A percentile compares a stretch with the other conserved stretches of the same genome.
Conservation (phyloP, 2,797 vertebrate species). For the Cirrhinus mrigala region DNA sequence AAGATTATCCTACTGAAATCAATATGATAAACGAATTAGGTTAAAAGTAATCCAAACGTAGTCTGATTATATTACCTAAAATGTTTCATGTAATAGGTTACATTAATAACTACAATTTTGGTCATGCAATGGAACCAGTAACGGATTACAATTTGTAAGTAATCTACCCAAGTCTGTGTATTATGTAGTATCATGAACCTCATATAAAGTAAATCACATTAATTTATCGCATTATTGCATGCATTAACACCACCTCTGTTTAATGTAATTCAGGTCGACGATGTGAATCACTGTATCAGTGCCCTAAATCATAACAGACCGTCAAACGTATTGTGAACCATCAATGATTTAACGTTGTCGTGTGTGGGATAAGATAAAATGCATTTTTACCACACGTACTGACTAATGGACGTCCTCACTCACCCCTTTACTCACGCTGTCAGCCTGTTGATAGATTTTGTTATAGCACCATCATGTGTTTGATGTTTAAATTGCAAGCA, state of each 20-base stretch:
- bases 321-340: background rate
- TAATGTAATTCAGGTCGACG: no score
- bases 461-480: constrained; percentile 68
- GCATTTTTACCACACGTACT: background rate
- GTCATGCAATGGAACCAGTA: no score
- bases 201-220: background rate
- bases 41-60: no score
- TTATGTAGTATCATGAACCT: background rate
- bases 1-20: no score
- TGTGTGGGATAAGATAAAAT: background rate
- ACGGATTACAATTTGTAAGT: no score
- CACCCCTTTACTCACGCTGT: background rate
- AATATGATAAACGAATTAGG: no score
- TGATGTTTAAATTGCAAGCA: constrained; percentile 21
- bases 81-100: no score
- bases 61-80: no score
- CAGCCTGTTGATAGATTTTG: constrained; percentile 35
- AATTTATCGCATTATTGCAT: background rate
- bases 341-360: background rate
- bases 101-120: no score
- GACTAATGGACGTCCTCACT: background rate
- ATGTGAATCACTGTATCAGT: background rate
- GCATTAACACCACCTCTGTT: background rate
- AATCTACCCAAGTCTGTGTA: background rate
- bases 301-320: background rate